phyloP scores from a whole-genome alignment of 2,888 invertebrate species.

The Beris morrisii region DNA sequence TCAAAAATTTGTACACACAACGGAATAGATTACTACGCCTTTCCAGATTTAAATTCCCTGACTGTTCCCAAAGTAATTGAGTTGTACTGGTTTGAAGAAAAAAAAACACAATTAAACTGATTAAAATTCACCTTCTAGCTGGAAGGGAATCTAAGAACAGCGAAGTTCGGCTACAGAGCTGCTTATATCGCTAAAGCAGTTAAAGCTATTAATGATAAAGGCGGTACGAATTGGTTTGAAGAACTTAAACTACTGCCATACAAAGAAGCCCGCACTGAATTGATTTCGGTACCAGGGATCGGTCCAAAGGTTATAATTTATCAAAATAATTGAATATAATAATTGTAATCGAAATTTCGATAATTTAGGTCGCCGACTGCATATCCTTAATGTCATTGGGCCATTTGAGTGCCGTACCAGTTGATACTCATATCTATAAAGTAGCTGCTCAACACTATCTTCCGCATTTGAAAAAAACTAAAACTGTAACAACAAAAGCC shows the following conservation, averaged over 20 bases:
- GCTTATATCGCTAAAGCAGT: constrained; percentile 81
- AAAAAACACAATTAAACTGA: neutral
- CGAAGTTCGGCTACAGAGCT: constrained; percentile 86
- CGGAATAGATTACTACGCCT: constrained; percentile 69
- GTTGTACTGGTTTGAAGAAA: neutral
- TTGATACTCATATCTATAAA: constrained; percentile 95
- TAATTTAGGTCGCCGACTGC: constrained; percentile 87
- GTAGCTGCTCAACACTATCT: constrained; percentile 81
- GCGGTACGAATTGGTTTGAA: constrained; percentile 74
- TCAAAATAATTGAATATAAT: neutral
- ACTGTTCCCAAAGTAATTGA: constrained; percentile 55
- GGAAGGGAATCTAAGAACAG: constrained; percentile 69
- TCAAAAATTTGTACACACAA: constrained; percentile 69
- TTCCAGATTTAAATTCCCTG: constrained; percentile 75
- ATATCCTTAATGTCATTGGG: constrained; percentile 95
- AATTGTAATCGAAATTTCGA: neutral
- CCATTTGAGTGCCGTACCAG: constrained; percentile 85
- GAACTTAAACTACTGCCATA: constrained; percentile 70
- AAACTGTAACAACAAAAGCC: constrained; percentile 77
- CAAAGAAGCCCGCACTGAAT: constrained; percentile 68
- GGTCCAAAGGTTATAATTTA: constrained; percentile 81
- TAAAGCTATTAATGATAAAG: constrained; percentile 66
- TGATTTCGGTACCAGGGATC: constrained; percentile 83
- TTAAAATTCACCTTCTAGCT: constrained; percentile 57
- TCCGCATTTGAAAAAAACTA: constrained; percentile 69